Conservation (phyloP, 2,113 vertebrate species). For the Chloropsis hardwickii region DNA sequence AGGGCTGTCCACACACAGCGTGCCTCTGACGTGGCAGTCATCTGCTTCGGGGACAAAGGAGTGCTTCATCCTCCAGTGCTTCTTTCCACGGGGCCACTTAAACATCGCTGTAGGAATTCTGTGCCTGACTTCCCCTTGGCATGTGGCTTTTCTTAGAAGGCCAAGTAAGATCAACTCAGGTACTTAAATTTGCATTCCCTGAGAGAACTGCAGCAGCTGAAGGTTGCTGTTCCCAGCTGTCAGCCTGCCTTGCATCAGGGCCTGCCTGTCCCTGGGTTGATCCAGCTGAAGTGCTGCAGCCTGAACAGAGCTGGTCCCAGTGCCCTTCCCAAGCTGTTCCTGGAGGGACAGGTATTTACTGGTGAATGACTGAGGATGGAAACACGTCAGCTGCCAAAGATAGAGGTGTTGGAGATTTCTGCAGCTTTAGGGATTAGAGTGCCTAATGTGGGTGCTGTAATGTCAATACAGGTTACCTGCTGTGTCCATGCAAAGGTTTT, state of each 20-base stretch:
- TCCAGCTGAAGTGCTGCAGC: neutral
- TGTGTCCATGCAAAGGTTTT: neutral
- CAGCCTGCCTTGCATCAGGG: neutral
- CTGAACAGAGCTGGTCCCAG: neutral
- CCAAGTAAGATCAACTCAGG: neutral
- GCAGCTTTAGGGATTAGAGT: conserved; percentile 25
- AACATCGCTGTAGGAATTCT: neutral
- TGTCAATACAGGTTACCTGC: neutral
- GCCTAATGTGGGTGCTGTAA: neutral
- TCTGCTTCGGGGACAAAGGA: neutral
- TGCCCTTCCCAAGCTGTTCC: neutral
- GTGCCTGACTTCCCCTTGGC: neutral
- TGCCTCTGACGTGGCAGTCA: neutral
- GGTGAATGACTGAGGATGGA: neutral
- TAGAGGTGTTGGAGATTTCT: neutral
- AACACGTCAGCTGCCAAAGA: neutral
- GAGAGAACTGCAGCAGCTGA: neutral
- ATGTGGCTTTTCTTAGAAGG: neutral
- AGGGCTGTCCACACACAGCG: neutral
- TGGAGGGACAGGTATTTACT: neutral
- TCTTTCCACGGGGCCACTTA: neutral
- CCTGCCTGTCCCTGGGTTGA: neutral
- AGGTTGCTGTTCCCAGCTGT: neutral
- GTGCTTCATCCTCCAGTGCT: neutral
- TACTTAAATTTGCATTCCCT: neutral